These are phyloP conservation scores for Malacoraja senta DNA, from an alignment of 2,797 vertebrate species.

Conservation along the genomic window DNA sequence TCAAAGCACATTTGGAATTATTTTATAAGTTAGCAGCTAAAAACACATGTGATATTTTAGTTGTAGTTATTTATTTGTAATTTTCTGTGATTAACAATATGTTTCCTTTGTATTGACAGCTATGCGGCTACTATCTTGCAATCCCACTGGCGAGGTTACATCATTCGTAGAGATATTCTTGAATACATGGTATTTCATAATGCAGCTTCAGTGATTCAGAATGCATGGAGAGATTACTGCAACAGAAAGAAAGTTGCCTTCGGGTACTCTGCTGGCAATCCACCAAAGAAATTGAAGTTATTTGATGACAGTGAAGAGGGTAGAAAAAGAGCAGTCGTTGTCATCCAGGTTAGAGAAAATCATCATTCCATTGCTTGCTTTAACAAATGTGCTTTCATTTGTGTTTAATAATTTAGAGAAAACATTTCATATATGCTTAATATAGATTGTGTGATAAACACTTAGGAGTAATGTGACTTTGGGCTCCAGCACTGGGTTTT, in stretches of 20 bases:
- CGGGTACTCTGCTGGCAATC: conserved; percentile 39
- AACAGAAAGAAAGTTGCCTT: conserved; percentile 40
- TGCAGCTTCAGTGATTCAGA: conserved; percentile 47
- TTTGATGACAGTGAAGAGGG: conserved; percentile 1
- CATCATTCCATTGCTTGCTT: neutral
- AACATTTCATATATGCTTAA: neutral
- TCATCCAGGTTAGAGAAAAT: conserved; percentile 72
- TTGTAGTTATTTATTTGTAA: neutral
- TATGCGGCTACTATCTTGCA: conserved; percentile 59
- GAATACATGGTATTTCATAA: conserved; percentile 46
- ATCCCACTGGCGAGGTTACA: conserved; percentile 55
- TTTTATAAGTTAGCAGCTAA: neutral
- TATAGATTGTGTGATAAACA: neutral
- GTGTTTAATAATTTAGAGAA: neutral
- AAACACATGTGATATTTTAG: neutral
- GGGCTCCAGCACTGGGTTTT: neutral
- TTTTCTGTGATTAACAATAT: conserved; percentile 41
- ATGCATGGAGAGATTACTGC: conserved; percentile 43
- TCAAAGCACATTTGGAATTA: neutral
- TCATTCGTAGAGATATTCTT: conserved; percentile 48
- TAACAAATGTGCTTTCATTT: neutral
- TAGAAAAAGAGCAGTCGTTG: conserved; percentile 59
- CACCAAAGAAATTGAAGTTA: neutral
- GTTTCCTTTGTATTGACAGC: conserved; percentile 49
- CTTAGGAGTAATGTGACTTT: neutral